These are phyloP conservation scores for Heteractis magnifica DNA, from an alignment of 92 coral and sea anemone genomes.

Conservation along the genomic window DNA sequence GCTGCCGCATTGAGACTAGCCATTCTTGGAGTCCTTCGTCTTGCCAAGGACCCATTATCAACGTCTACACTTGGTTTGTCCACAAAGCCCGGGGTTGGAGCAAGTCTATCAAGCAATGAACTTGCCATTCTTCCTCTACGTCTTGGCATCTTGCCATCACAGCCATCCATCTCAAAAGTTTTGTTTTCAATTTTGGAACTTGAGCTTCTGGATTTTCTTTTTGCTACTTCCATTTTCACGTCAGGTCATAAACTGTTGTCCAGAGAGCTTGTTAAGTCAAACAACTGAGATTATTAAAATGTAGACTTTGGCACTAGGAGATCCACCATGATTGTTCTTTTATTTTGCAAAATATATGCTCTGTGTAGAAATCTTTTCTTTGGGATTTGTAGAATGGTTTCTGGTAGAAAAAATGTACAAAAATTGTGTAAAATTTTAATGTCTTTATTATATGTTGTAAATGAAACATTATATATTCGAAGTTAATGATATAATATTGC, in stretches of 20 bases:
- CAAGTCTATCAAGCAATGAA: slow-evolving; percentile 85
- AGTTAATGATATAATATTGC: not conserved
- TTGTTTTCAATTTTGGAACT: slow-evolving; percentile 16
- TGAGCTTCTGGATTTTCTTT: slow-evolving; percentile 28
- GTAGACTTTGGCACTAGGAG: not conserved
- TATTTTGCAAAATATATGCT: not conserved
- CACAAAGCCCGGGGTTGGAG: slow-evolving; percentile 97
- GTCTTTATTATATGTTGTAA: not conserved
- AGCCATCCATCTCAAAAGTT: slow-evolving; percentile 12
- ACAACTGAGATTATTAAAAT: not conserved
- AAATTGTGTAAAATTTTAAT: not conserved
- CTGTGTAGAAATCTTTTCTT: not conserved
- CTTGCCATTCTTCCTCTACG: slow-evolving; percentile 64
- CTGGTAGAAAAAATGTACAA: not conserved
- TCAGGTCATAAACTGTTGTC: not conserved
- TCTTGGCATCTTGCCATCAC: slow-evolving; percentile 47
- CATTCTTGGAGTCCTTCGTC: slow-evolving; percentile 89
- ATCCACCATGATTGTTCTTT: not conserved
- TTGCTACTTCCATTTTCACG: slow-evolving; percentile 29
- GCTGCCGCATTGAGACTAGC: slow-evolving; percentile 99
- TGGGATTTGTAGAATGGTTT: not conserved
- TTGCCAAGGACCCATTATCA: slow-evolving; percentile 69
- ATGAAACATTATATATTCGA: not conserved
- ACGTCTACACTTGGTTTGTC: slow-evolving; percentile 80
- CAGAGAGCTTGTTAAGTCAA: not conserved